phyloP scores from a whole-genome alignment of 2,797 vertebrate genomes.

The Meda fulgida region DNA sequence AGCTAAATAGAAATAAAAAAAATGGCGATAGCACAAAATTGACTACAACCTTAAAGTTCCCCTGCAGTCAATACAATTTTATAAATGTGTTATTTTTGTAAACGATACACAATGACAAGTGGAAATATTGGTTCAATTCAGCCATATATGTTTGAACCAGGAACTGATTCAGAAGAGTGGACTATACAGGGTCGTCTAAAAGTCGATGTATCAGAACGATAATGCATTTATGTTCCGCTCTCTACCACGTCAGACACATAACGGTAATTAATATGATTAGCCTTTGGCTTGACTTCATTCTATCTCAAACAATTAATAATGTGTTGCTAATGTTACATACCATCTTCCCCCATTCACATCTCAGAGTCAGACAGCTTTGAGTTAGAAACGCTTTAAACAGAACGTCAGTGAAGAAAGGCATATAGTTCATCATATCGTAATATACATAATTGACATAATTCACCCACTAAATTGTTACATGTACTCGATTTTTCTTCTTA shows the following conservation, averaged over 20 bases:
- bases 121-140: too few relatives aligned
- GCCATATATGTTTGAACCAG: too few relatives aligned
- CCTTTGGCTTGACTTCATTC: neutral
- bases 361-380: neutral
- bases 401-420: neutral
- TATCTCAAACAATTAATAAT: neutral
- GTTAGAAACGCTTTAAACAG: too few relatives aligned
- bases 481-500: neutral
- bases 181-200: neutral
- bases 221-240: too few relatives aligned
- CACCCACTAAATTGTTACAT: too few relatives aligned
- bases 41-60: neutral
- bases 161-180: neutral
- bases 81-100: neutral
- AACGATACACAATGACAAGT: neutral
- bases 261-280: neutral
- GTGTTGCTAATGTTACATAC: neutral
- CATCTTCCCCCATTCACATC: neutral
- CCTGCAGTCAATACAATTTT: too few relatives aligned
- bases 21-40: neutral
- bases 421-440: too few relatives aligned
- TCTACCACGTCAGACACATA: too few relatives aligned
- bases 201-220: neutral
- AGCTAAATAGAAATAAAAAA: neutral
- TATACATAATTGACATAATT: too few relatives aligned